Evolutionary conservation across 2,797 vertebrate genomes (phyloP).

Genomic region (Malacoctenus gilli): DNA sequence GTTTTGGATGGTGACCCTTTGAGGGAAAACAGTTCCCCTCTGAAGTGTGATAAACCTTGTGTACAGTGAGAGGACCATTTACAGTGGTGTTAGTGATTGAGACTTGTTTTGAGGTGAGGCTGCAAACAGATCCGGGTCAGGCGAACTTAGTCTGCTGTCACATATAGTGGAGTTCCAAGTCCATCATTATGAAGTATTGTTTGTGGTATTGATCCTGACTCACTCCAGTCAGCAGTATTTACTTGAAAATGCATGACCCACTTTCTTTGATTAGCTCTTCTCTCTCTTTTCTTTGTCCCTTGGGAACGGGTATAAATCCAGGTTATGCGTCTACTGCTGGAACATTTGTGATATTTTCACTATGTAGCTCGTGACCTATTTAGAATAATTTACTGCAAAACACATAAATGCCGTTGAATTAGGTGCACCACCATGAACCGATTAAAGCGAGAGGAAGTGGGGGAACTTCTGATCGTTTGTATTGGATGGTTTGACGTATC

Average conservation of each 20-base stretch:
- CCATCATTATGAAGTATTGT: background rate
- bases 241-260: conserved; percentile 4
- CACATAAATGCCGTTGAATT: conserved; percentile 18
- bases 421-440: conserved; percentile 24
- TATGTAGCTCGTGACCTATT: conserved; percentile 36
- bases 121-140: background rate
- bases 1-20: background rate
- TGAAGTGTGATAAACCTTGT: background rate
- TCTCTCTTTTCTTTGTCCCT: conserved; percentile 4
- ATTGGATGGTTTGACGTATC: conserved; percentile 5
- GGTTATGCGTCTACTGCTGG: background rate
- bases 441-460: conserved; percentile 26
- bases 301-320: conserved; percentile 33
- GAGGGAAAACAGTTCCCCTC: background rate
- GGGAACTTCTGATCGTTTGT: conserved; percentile 12
- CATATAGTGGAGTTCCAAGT: background rate
- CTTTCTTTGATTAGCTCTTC: conserved; percentile 15
- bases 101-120: background rate
- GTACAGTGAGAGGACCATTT: no score
- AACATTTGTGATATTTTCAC: conserved; percentile 31
- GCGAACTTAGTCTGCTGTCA: no score
- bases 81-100: background rate
- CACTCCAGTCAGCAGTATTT: conserved; percentile 11
- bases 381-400: conserved; percentile 23
- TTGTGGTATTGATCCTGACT: background rate